A percentile compares a stretch with the other conserved stretches of the same genome.
phyloP scores from a whole-genome alignment of 2,113 vertebrate species.

The Meriones unguiculatus region DNA sequence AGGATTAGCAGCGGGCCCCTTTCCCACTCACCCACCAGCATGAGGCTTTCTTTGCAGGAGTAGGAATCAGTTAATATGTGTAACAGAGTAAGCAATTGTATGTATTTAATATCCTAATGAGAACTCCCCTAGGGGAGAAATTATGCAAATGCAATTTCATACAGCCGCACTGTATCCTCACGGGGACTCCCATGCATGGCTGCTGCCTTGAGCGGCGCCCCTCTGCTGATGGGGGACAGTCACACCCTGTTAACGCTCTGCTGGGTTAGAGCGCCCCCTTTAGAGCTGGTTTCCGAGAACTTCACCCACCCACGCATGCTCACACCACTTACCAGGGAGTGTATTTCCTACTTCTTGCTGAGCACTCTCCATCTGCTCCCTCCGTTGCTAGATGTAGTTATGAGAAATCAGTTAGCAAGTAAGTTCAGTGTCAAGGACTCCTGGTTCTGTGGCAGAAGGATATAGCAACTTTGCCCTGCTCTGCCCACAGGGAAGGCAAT shows the following conservation, averaged over 20 bases:
- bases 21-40: not conserved
- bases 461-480: accelerated
- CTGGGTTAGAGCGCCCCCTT: not conserved
- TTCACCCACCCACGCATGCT: not conserved
- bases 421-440: not conserved
- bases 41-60: not conserved
- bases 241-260: not conserved
- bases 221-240: not conserved
- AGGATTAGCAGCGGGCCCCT: not conserved
- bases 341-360: not conserved
- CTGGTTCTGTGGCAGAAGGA: not conserved
- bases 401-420: not conserved
- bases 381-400: not conserved
- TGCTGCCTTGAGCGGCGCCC: not conserved
- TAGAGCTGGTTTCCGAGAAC: not conserved
- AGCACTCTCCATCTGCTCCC: not conserved
- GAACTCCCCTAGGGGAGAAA: not conserved
- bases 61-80: accelerated
- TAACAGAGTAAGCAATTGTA: not conserved
- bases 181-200: not conserved
- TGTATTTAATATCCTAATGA: not conserved
- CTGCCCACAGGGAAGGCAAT: not conserved
- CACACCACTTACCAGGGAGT: not conserved
- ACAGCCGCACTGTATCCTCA: not conserved
- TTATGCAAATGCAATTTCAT: not conserved